A percentile compares a stretch with the other conserved stretches of the same genome.
Conservation (phyloP, 2,888 invertebrate species). For the Neoascia interrupta region DNA sequence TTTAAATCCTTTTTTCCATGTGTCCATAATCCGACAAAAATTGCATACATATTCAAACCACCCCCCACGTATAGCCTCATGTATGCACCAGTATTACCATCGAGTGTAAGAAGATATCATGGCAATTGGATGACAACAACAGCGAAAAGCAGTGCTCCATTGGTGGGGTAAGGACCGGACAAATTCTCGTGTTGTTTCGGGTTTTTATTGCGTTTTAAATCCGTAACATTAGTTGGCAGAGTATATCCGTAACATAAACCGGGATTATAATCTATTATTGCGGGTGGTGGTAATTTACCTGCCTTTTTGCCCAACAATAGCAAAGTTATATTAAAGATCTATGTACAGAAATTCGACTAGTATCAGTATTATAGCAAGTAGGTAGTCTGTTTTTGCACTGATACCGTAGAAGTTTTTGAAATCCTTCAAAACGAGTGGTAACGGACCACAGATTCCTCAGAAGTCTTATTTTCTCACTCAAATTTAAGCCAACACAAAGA, state of each 20-base stretch:
- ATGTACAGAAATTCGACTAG: too few relatives aligned
- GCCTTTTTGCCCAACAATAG: too few relatives aligned
- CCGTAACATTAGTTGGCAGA: conserved; percentile 37
- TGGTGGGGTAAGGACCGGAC: conserved; percentile 2
- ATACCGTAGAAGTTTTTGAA: too few relatives aligned
- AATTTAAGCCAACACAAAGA: too few relatives aligned
- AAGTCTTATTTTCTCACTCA: too few relatives aligned
- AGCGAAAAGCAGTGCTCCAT: conserved; percentile 3
- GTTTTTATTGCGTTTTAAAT: conserved; percentile 45
- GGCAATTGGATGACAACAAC: conserved; percentile 25
- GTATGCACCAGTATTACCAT: not conserved
- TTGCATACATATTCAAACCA: conserved; percentile 34
- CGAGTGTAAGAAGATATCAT: conserved; percentile 19
- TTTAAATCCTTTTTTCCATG: conserved; percentile 47
- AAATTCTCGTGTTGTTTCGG: conserved; percentile 15
- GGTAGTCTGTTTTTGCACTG: too few relatives aligned
- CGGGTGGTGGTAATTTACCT: too few relatives aligned
- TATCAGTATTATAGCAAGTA: too few relatives aligned
- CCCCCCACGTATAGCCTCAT: not conserved
- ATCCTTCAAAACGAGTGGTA: too few relatives aligned
- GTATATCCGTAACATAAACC: conserved; percentile 33
- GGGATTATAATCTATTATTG: conserved; percentile 41
- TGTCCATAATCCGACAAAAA: conserved; percentile 47
- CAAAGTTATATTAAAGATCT: too few relatives aligned
- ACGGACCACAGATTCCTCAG: too few relatives aligned